Evolutionary conservation across 2,113 vertebrate species (phyloP).

Genomic region (Dipodomys spectabilis): DNA sequence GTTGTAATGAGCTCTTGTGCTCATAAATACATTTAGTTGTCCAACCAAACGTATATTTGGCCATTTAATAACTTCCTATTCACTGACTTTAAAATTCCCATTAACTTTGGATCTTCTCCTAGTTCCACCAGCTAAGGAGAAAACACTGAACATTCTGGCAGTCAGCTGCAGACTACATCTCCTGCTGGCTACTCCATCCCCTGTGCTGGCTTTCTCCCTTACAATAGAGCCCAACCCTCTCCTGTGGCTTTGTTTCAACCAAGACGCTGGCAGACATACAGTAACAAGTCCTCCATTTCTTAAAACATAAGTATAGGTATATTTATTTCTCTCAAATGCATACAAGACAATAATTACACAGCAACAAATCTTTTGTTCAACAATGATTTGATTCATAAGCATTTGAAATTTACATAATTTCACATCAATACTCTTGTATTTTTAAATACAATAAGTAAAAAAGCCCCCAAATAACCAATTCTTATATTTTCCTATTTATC

Average conservation of each 20-base stretch:
- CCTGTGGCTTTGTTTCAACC: slow-evolving; percentile 60
- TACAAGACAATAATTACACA: slow-evolving; percentile 85
- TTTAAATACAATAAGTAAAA: slow-evolving; percentile 89
- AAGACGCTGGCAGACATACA: slow-evolving; percentile 81
- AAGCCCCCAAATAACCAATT: slow-evolving; percentile 85
- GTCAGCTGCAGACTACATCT: background rate
- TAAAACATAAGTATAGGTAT: slow-evolving; percentile 79
- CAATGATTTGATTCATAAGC: slow-evolving; percentile 82
- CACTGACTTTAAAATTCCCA: background rate
- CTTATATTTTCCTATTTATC: slow-evolving; percentile 86
- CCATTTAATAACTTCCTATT: background rate
- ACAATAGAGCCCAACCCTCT: background rate
- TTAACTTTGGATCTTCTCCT: background rate
- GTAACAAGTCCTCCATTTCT: slow-evolving; percentile 77
- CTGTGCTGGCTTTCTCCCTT: background rate
- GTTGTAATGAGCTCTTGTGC: too few relatives aligned
- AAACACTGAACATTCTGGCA: background rate
- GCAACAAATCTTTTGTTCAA: slow-evolving; percentile 85
- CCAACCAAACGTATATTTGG: background rate
- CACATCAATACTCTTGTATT: slow-evolving; percentile 83
- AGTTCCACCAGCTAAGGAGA: slow-evolving; percentile 48
- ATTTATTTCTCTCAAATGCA: slow-evolving; percentile 83
- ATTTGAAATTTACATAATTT: slow-evolving; percentile 85
- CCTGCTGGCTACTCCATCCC: slow-evolving; percentile 12
- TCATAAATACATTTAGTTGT: too few relatives aligned